Evolutionary conservation across 2,113 vertebrate species (phyloP).

Genomic region (Alces alces): DNA sequence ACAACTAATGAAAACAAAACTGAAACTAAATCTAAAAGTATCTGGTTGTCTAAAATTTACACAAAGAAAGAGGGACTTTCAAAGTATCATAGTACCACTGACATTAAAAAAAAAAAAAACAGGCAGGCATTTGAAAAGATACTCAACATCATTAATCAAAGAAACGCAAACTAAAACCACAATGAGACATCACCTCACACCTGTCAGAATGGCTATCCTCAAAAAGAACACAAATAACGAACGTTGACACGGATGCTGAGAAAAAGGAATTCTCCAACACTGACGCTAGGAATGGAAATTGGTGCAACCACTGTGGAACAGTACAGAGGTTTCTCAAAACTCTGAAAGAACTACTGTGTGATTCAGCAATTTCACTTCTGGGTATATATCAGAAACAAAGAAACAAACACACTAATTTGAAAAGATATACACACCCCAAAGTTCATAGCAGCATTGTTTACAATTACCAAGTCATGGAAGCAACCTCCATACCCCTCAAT

Average conservation of each 20-base stretch:
- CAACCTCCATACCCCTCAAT: not conserved
- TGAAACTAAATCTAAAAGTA: not conserved
- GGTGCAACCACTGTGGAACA: not conserved
- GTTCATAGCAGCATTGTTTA: not conserved
- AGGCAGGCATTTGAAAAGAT: not conserved
- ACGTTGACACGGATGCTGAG: not conserved
- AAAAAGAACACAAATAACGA: not conserved
- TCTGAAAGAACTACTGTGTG: not conserved
- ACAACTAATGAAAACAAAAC: slow-evolving; percentile 20
- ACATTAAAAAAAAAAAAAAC: not conserved
- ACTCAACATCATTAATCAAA: not conserved
- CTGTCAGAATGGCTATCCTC: not conserved
- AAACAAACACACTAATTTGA: not conserved
- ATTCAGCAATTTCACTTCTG: not conserved
- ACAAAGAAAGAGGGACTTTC: not conserved
- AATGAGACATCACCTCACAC: not conserved
- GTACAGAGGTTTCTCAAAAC: not conserved
- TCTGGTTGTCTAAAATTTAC: not conserved
- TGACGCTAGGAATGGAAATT: not conserved
- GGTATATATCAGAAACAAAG: not conserved
- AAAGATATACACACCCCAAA: not conserved
- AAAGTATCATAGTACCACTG: not conserved
- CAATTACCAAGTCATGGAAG: not conserved
- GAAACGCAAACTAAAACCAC: not conserved
- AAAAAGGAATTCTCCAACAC: not conserved